Evolutionary conservation across 2,888 invertebrate species (phyloP).

Genomic region (Leuctra nigra): DNA sequence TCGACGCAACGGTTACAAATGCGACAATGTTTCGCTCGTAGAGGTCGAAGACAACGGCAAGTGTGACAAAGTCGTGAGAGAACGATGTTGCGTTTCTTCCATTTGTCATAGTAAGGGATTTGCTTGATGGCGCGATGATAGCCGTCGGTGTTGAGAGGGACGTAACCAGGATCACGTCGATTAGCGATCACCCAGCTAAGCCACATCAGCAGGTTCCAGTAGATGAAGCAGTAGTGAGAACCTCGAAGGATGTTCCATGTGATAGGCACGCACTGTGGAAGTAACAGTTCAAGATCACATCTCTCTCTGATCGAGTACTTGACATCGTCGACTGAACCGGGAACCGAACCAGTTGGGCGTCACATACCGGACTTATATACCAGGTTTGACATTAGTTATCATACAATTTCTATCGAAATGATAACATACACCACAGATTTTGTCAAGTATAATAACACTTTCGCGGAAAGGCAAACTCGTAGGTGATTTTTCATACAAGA

Average conservation of each 20-base stretch:
- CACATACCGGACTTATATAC: too few relatives aligned
- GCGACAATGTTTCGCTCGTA: conserved; percentile 87
- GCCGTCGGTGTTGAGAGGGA: conserved; percentile 81
- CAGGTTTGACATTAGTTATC: too few relatives aligned
- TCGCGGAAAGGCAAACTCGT: too few relatives aligned
- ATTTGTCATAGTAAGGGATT: conserved; percentile 88
- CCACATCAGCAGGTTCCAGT: conserved; percentile 92
- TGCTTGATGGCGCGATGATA: conserved; percentile 87
- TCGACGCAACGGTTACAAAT: conserved; percentile 77
- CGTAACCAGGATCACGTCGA: conserved; percentile 82
- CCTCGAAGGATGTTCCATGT: conserved; percentile 84
- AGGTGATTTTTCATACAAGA: too few relatives aligned
- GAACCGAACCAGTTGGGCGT: too few relatives aligned
- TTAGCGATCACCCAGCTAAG: conserved; percentile 86
- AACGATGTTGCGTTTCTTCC: conserved; percentile 74
- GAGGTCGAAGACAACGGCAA: conserved; percentile 77
- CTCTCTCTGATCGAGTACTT: too few relatives aligned
- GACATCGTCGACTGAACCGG: too few relatives aligned
- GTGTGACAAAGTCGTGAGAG: conserved; percentile 83
- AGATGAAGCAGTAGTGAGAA: conserved; percentile 84
- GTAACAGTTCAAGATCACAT: too few relatives aligned
- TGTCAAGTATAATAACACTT: too few relatives aligned
- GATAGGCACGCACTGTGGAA: conserved; percentile 75
- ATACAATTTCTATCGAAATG: too few relatives aligned
- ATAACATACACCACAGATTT: too few relatives aligned